phyloP scores from a whole-genome alignment of 92 coral and sea anemone species.

The Porites lobata region DNA sequence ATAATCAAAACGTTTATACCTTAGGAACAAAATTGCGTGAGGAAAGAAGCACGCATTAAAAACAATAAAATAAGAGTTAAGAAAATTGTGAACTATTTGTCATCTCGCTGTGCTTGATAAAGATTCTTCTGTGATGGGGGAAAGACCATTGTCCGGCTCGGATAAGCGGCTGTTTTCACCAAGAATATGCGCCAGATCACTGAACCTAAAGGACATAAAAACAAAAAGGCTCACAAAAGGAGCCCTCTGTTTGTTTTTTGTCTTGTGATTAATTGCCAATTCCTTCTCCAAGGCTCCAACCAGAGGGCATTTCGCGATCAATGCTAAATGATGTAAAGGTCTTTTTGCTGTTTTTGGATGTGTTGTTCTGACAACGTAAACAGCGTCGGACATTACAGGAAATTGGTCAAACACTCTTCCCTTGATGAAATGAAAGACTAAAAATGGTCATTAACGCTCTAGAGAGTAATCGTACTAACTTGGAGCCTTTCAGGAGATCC shows the following conservation, averaged over 20 bases:
- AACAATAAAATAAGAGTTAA: too few species aligned
- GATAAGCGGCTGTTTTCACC: constrained; percentile 68
- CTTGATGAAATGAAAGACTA: too few species aligned
- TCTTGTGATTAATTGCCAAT: too few species aligned
- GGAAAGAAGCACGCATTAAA: not conserved
- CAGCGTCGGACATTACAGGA: too few species aligned
- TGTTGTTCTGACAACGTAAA: too few species aligned
- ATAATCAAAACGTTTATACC: not conserved
- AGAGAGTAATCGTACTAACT: constrained; percentile 53
- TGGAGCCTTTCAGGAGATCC: constrained; percentile 93
- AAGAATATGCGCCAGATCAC: constrained; percentile 83
- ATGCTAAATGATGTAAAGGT: too few species aligned
- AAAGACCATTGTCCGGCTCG: constrained; percentile 26
- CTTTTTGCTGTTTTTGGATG: too few species aligned
- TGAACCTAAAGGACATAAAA: constrained; percentile 63
- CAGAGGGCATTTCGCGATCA: too few species aligned
- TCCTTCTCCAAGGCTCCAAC: too few species aligned
- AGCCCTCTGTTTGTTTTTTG: not conserved
- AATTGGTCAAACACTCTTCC: too few species aligned
- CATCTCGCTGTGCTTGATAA: constrained; percentile 19
- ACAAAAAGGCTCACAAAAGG: not conserved
- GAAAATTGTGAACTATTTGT: not conserved
- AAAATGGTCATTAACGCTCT: not conserved
- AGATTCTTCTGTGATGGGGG: constrained; percentile 45
- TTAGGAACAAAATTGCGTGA: not conserved